Evolutionary conservation across 2,113 vertebrate genomes (phyloP).

Genomic region (Scatophagus argus): DNA sequence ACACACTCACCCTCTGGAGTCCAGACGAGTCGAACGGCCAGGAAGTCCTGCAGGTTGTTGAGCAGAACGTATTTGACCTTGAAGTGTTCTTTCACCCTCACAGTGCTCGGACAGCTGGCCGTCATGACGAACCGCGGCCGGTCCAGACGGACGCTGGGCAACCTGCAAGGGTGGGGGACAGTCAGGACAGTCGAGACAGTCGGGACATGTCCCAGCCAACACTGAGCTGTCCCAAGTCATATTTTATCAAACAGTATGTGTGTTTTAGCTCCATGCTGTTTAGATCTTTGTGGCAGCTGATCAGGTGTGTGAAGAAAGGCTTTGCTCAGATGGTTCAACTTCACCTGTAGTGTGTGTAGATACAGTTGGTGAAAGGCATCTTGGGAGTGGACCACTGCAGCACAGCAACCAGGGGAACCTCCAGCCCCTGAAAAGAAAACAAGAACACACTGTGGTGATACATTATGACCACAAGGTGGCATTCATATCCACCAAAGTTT

Average conservation of each 20-base stretch:
- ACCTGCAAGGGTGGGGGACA: slow-evolving; percentile 51
- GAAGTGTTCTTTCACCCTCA: slow-evolving; percentile 88
- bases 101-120: slow-evolving; percentile 90
- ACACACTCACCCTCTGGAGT: slow-evolving; percentile 86
- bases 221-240: too few relatives aligned
- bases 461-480: neutral
- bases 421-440: slow-evolving; percentile 86
- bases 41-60: slow-evolving; percentile 96
- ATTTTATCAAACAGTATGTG: too few relatives aligned
- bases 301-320: too few relatives aligned
- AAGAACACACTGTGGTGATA: neutral
- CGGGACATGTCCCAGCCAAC: too few relatives aligned
- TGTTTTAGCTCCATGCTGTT: too few relatives aligned
- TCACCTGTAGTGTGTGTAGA: slow-evolving; percentile 93
- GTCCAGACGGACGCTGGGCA: slow-evolving; percentile 93
- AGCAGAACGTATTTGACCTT: slow-evolving; percentile 93
- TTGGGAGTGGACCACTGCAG: slow-evolving; percentile 95
- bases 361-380: slow-evolving; percentile 92
- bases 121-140: slow-evolving; percentile 94
- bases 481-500: too few relatives aligned
- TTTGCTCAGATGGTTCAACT: too few relatives aligned
- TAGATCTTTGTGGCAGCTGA: too few relatives aligned
- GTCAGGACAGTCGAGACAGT: too few relatives aligned
- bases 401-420: slow-evolving; percentile 93
- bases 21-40: slow-evolving; percentile 94